Conservation (phyloP, 2,113 vertebrate species). For the Holacanthus passer region DNA sequence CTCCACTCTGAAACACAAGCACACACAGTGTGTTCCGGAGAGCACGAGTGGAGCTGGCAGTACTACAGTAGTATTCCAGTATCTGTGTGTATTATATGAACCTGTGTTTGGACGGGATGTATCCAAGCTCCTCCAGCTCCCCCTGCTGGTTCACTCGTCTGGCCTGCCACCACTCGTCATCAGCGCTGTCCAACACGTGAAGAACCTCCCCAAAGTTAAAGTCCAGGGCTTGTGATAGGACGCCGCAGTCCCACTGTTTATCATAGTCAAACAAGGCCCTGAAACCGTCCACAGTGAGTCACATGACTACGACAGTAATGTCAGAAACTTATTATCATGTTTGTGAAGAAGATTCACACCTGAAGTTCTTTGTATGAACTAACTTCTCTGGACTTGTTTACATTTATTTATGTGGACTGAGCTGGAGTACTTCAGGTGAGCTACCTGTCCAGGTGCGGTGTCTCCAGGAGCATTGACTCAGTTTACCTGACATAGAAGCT, state of each 20-base stretch:
- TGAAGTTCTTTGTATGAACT: no score
- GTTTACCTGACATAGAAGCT: conserved; percentile 90
- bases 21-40: background rate
- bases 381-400: no score
- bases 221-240: conserved; percentile 91
- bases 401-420: no score
- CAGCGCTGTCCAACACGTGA: conserved; percentile 89
- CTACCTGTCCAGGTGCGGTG: background rate
- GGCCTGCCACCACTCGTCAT: conserved; percentile 95
- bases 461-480: background rate
- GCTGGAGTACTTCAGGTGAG: background rate
- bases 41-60: no score
- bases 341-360: no score
- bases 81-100: background rate
- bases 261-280: conserved; percentile 88
- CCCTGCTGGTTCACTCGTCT: conserved; percentile 88
- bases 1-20: conserved; percentile 86
- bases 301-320: background rate
- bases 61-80: background rate
- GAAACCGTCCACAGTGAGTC: background rate
- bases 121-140: conserved; percentile 89
- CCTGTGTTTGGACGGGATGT: conserved; percentile 92
- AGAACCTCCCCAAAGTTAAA: conserved; percentile 92
- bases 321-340: no score
- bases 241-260: conserved; percentile 92